These are phyloP conservation scores for Synanceia verrucosa DNA, from an alignment of 2,797 vertebrate genomes.

Conservation along the genomic window DNA sequence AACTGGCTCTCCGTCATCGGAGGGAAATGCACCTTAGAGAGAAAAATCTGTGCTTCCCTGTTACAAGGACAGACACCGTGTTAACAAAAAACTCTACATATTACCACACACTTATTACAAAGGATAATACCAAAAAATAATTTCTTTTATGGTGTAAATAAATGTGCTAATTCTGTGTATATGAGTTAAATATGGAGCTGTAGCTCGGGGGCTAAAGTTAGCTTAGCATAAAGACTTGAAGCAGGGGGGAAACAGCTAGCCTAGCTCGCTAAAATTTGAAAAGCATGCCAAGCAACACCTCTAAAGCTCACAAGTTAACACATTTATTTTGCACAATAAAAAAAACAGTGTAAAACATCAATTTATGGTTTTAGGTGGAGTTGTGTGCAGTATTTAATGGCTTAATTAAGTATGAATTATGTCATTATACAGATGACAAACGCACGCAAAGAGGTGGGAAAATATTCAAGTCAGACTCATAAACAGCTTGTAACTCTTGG, in stretches of 20 bases:
- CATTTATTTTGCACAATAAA: neutral
- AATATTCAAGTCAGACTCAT: neutral
- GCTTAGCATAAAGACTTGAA: neutral
- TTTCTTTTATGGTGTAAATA: neutral
- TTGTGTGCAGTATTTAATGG: neutral
- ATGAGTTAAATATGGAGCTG: too few relatives aligned
- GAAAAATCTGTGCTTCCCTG: slow-evolving; percentile 29
- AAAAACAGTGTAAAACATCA: fast-evolving
- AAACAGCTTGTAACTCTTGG: neutral
- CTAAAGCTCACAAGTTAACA: neutral
- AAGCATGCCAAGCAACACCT: neutral
- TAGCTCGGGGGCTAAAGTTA: too few relatives aligned
- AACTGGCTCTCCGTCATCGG: slow-evolving; percentile 22
- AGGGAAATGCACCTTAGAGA: slow-evolving; percentile 47
- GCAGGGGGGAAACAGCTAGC: neutral
- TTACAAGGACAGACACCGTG: neutral
- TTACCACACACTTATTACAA: neutral
- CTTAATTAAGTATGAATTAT: neutral
- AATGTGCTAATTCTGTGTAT: too few relatives aligned
- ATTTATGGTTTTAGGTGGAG: neutral
- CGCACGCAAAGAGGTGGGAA: neutral
- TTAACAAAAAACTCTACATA: neutral
- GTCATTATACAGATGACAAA: neutral
- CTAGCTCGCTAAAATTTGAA: neutral
- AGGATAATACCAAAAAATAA: neutral